Conservation (phyloP, 2,113 vertebrate genomes). For the Grus americana region DNA sequence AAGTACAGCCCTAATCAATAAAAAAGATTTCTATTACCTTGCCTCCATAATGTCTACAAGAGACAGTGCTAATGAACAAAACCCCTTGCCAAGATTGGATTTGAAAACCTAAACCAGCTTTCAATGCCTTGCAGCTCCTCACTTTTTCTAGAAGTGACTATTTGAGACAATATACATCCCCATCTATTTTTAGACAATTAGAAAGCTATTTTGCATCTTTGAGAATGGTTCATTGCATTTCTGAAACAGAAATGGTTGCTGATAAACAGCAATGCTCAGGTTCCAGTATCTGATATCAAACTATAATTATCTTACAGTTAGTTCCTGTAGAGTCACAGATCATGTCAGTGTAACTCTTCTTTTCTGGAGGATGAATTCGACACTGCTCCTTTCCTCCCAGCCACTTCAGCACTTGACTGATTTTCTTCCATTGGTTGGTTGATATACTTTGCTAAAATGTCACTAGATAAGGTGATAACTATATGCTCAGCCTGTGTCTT, state of each 20-base stretch:
- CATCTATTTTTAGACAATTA: neutral
- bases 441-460: neutral
- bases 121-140: neutral
- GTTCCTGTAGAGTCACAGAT: neutral
- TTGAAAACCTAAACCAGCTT: conserved; percentile 14
- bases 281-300: neutral
- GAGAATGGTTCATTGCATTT: neutral
- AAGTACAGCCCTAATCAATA: conserved; percentile 52
- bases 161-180: neutral
- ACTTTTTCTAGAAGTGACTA: neutral
- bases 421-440: neutral
- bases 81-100: conserved; percentile 41
- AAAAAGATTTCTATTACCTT: conserved; percentile 60
- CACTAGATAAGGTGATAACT: neutral
- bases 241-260: neutral
- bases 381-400: neutral
- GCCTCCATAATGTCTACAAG: conserved; percentile 22
- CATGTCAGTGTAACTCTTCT: neutral
- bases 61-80: conserved; percentile 48
- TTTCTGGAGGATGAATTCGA: neutral
- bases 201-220: neutral
- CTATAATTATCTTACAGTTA: neutral
- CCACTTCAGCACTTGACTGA: neutral
- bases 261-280: neutral
- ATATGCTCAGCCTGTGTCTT: neutral